These are phyloP conservation scores for Neoitamus cyanurus DNA, from an alignment of 2,888 invertebrate species.

Conservation along the genomic window DNA sequence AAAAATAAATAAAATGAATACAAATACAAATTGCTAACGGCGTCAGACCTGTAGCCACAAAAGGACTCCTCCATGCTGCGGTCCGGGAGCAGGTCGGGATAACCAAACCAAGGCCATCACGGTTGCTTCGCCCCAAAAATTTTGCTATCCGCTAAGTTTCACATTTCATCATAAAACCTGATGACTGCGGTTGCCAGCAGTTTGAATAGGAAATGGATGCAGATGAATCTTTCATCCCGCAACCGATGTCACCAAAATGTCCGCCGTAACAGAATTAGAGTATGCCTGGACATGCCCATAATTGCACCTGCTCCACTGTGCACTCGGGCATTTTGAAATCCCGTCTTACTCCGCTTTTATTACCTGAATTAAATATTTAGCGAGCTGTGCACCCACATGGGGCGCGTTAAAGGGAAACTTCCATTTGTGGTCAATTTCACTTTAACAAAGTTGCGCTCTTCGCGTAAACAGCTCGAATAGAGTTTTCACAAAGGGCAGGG, in stretches of 20 bases:
- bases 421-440: neutral
- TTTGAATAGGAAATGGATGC: neutral
- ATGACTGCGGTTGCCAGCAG: conserved; percentile 11
- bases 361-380: conserved; percentile 1
- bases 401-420: neutral
- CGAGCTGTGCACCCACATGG: neutral
- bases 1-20: conserved; percentile 17
- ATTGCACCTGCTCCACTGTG: neutral
- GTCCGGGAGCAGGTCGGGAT: neutral
- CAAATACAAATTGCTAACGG: conserved; percentile 9
- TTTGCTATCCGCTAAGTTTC: conserved; percentile 9
- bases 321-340: neutral
- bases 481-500: neutral
- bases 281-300: neutral
- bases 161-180: conserved; percentile 7
- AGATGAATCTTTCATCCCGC: neutral
- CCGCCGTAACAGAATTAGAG: neutral
- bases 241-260: neutral
- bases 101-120: neutral
- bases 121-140: neutral
- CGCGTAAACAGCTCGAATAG: neutral
- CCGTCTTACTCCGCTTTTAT: neutral
- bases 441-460: neutral
- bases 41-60: neutral
- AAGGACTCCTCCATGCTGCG: neutral